Conservation (phyloP, 2,113 vertebrate genomes). For the Ibidorhyncha struthersii region DNA sequence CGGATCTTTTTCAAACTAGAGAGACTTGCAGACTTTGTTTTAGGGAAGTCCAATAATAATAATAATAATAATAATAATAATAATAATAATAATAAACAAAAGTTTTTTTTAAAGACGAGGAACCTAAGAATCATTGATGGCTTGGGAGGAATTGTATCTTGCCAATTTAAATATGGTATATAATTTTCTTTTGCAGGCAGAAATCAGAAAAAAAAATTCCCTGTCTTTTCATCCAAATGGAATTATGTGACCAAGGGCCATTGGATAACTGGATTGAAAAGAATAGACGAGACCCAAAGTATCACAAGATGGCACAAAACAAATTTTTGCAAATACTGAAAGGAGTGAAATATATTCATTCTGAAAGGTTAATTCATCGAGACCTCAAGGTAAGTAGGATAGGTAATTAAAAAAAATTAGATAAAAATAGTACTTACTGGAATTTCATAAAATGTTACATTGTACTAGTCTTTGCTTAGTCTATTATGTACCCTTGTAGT, state of each 20-base stretch:
- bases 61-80: neutral
- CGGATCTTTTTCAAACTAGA: neutral
- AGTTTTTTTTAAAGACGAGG: neutral
- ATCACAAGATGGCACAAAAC: constrained; percentile 9
- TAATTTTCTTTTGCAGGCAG: constrained; percentile 34
- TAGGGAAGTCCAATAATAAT: neutral
- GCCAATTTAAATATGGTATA: neutral
- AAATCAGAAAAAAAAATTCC: fast-evolving
- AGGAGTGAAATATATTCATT: constrained; percentile 76
- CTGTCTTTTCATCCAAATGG: constrained; percentile 79
- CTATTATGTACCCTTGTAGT: neutral
- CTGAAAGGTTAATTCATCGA: constrained; percentile 70
- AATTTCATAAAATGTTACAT: neutral
- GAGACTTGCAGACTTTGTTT: neutral
- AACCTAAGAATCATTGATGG: neutral
- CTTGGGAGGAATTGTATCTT: neutral
- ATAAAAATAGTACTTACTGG: neutral
- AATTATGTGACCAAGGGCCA: constrained; percentile 73
- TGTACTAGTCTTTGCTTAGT: neutral
- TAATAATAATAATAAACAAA: neutral
- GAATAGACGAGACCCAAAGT: fast-evolving
- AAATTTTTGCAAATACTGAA: constrained; percentile 70
- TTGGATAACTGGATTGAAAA: constrained; percentile 54
- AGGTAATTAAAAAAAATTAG: neutral
- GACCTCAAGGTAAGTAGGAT: constrained; percentile 76